Conservation (phyloP, 2,797 vertebrate species). For the Tauraco hartlaubi region DNA sequence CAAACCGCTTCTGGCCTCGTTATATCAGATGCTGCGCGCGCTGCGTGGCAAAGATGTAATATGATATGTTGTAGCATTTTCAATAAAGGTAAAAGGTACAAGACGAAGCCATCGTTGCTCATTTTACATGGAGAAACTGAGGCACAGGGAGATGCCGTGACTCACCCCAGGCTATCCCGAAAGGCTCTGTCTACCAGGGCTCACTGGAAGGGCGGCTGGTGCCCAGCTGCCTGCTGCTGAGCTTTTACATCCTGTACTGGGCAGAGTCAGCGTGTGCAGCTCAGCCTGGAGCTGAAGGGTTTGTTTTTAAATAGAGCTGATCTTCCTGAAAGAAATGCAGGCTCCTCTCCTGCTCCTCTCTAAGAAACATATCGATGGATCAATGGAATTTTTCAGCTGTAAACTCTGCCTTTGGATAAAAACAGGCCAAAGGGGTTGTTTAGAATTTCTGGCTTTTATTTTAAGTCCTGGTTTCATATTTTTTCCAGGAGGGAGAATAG, state of each 20-base stretch:
- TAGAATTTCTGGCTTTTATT: slow-evolving; percentile 49
- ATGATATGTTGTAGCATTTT: not conserved
- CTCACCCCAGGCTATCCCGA: not conserved
- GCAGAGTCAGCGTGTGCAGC: not conserved
- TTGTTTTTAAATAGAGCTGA: not conserved
- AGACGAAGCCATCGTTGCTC: not conserved
- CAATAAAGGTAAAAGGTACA: not conserved
- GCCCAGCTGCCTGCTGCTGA: not conserved
- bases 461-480: slow-evolving; percentile 39
- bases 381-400: slow-evolving; percentile 19
- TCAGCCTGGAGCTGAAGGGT: not conserved
- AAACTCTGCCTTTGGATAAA: slow-evolving; percentile 41
- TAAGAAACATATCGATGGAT: not conserved
- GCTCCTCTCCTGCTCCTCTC: not conserved
- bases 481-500: slow-evolving; percentile 26
- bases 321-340: slow-evolving; percentile 21
- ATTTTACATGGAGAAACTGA: not conserved
- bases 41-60: fast-evolving
- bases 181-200: not conserved
- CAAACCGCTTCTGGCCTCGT: not conserved
- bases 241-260: not conserved
- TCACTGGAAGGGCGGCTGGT: not conserved
- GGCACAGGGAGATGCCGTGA: not conserved
- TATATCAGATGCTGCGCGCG: not conserved
- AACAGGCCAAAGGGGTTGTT: not conserved